Evolutionary conservation across 2,113 vertebrate genomes (phyloP), one percentile per base, ranked within the genome.

Genomic region (Scatophagus argus): DNA sequence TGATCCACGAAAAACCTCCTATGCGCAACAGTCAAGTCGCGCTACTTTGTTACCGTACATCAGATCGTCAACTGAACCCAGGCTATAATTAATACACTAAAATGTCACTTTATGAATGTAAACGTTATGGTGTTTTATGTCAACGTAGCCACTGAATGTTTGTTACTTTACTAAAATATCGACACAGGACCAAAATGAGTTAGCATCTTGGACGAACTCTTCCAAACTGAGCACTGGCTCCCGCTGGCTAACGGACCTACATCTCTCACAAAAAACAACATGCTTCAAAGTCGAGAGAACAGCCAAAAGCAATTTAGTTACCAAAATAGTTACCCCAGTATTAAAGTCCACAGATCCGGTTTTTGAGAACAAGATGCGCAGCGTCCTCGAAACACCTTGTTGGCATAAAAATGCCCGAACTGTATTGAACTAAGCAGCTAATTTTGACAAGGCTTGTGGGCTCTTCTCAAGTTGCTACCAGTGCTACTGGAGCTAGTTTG

Each of bases 391-490:
- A 47, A 58, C 69, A 4, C 78, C 51, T 32, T 38, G 56, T 4
- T 55, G 27, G 60, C 82, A 83, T 82, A 61, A 71, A 52, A 81
- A 52, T 25, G 62, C 39, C 51, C 23, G 47, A 60, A 79, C 16
- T 55, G 64, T 67, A 1, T 61, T 62, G 9, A 32, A 32, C 52
- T 23, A n/a, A n/a, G 58, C 49, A 39, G 81, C 79, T 78, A 81
- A 77, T 83, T 84, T 74, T 84, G 77, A 86, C 68, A 76, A 80
- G 84, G 81, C 38, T 87, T 39, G 60, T 55, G 34, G 51, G 74
- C 67, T 91, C 60, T 62, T 73, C 84, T 83, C 70, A 87, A 92
- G 58, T 86, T 90, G 89, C 91, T 91, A 92, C 70, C 70, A 81
- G 54, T 56, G 85, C 78, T 83, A 83, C 84, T 81, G 70, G 60